Conservation (phyloP, 2,888 invertebrate species). For the Melangyna quadrimaculata region DNA sequence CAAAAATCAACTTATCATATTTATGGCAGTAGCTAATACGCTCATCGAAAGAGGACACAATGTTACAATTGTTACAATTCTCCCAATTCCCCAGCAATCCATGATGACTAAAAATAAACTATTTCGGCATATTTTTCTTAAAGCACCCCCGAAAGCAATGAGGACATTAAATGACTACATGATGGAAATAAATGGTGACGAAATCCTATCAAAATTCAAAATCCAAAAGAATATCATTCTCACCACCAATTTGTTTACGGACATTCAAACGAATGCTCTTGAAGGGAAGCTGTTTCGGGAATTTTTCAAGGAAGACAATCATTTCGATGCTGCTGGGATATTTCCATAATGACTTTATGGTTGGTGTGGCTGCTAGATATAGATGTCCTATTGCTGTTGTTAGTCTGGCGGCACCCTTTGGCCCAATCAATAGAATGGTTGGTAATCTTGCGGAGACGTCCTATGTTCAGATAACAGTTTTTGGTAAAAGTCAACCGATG, state of each 20-base stretch:
- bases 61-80: conserved; percentile 73
- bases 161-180: background rate
- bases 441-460: conserved; percentile 53
- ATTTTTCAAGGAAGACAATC: conserved; percentile 44
- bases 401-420: conserved; percentile 15
- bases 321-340: conserved; percentile 59
- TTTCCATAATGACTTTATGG: conserved; percentile 65
- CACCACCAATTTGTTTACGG: background rate
- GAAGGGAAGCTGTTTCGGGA: background rate
- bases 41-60: conserved; percentile 74
- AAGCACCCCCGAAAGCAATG: background rate
- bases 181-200: background rate
- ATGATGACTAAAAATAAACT: background rate
- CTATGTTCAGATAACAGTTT: conserved; percentile 40
- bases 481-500: conserved; percentile 47
- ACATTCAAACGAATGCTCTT: conserved; percentile 19
- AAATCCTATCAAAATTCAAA: background rate
- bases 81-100: conserved; percentile 29
- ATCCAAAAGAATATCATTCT: background rate
- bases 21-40: conserved; percentile 72
- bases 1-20: conserved; percentile 73
- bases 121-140: conserved; percentile 32
- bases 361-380: conserved; percentile 47
- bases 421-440: conserved; percentile 38
- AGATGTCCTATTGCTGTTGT: conserved; percentile 35